Evolutionary conservation across 2,797 vertebrate genomes (phyloP).

Genomic region (Melanotaenia boesemani): DNA sequence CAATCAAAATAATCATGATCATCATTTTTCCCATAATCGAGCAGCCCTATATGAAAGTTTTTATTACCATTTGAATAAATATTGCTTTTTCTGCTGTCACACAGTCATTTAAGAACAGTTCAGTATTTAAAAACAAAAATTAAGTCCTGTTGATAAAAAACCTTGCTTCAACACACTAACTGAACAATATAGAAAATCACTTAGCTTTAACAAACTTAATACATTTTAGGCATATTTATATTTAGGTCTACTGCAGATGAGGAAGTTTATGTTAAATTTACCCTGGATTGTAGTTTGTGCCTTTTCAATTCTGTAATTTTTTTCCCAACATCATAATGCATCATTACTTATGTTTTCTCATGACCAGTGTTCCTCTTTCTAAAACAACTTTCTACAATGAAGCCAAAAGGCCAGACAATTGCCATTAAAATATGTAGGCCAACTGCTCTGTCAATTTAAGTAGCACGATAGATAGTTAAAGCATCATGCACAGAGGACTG

Average conservation of each 20-base stretch:
- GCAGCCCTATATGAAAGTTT: not conserved
- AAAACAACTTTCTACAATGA: not conserved
- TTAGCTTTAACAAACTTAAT: not conserved
- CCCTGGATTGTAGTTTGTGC: not conserved
- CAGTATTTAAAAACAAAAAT: not conserved
- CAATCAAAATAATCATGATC: too few relatives aligned
- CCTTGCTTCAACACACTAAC: not conserved
- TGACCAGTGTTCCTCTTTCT: not conserved
- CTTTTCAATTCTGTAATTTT: not conserved
- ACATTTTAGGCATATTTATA: not conserved
- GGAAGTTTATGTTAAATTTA: not conserved
- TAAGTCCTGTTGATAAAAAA: not conserved
- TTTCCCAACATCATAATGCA: not conserved
- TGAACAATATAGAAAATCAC: not conserved
- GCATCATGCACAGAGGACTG: not conserved
- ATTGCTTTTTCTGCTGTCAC: too few relatives aligned
- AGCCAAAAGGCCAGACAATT: not conserved
- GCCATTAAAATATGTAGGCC: not conserved
- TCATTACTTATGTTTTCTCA: not conserved
- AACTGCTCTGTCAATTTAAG: not conserved
- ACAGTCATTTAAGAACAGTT: not conserved
- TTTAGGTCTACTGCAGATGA: not conserved
- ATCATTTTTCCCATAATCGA: too few relatives aligned
- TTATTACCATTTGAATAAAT: not conserved
- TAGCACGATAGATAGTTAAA: not conserved